These are phyloP conservation scores for Felis chaus DNA, from an alignment of 2,113 vertebrate species.

Conservation along the genomic window DNA sequence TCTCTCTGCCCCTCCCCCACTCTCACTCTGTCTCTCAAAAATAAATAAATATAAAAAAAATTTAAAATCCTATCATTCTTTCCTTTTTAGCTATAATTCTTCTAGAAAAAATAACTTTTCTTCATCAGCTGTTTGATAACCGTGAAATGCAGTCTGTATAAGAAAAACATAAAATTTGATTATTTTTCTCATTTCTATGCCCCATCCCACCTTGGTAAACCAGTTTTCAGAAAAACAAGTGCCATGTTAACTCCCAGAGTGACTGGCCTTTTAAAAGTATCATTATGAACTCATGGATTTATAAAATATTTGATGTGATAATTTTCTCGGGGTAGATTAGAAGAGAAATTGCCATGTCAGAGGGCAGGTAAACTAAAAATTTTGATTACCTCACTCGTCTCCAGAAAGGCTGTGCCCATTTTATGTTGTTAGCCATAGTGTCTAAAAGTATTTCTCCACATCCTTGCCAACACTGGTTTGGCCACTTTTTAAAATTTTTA, in stretches of 20 bases:
- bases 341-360: not conserved
- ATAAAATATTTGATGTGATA: not conserved
- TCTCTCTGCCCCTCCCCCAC: no score
- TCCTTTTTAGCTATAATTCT: not conserved
- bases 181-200: not conserved
- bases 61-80: conserved; percentile 5
- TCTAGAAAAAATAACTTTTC: not conserved
- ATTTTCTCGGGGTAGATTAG: not conserved
- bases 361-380: not conserved
- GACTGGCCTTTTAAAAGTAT: not conserved
- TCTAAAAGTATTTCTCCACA: not conserved
- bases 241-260: not conserved
- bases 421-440: not conserved
- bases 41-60: no score
- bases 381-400: not conserved
- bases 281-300: not conserved
- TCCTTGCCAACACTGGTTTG: not conserved
- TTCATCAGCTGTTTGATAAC: not conserved
- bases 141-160: not conserved
- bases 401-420: not conserved
- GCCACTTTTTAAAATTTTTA: not conserved
- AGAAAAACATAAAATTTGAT: conserved; percentile 7
- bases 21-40: no score
- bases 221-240: not conserved
- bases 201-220: not conserved